These are phyloP conservation scores for Camelus bactrianus DNA, from an alignment of 2,113 vertebrate genomes.

Conservation along the genomic window DNA sequence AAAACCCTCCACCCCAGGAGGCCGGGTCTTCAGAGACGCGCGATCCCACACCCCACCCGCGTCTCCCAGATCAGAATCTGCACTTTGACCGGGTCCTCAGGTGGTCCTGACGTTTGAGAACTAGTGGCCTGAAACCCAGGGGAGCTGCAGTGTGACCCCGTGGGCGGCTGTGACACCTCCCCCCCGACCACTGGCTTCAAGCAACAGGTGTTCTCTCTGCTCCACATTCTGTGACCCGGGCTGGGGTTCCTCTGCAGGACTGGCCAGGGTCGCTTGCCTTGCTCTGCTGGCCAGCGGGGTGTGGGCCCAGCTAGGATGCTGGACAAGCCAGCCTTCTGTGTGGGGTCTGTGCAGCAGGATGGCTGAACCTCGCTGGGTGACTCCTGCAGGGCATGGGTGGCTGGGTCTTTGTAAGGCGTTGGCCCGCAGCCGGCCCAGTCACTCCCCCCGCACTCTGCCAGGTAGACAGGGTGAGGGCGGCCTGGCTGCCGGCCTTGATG, in stretches of 20 bases:
- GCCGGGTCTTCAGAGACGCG: neutral
- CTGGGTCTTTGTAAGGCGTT: neutral
- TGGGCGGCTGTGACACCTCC: neutral
- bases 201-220: neutral
- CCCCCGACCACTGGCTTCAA: neutral
- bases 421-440: neutral
- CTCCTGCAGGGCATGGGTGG: neutral
- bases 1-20: neutral
- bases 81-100: neutral
- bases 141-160: accelerated
- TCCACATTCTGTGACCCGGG: no score
- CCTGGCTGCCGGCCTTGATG: neutral
- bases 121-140: accelerated
- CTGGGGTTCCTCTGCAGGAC: neutral
- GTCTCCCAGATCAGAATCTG: neutral
- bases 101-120: neutral
- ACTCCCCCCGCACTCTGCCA: neutral
- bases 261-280: neutral
- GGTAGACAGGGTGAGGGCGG: neutral
- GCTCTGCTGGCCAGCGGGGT: neutral
- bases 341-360: neutral
- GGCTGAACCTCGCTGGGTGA: neutral
- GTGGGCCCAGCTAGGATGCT: neutral
- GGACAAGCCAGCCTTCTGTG: neutral
- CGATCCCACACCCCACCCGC: accelerated